Base-by-base conservation (phyloP, 2,888 invertebrate species). In the Sinodicranocentrus sp. region DNA sequence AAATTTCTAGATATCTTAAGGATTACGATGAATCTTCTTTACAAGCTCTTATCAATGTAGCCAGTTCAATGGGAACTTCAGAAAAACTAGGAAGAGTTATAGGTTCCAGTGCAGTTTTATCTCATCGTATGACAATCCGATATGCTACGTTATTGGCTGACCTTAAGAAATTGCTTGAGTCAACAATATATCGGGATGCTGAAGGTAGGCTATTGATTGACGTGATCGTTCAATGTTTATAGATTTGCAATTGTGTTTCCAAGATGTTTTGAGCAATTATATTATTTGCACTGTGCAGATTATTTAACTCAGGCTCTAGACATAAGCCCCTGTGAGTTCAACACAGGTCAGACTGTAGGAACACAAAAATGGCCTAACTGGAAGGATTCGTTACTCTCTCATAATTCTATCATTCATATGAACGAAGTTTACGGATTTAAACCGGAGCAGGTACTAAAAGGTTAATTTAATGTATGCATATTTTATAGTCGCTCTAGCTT, bases 91-190 rank as follows among this genome's bases (percentile, higher is more conserved):
- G 54, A 17, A 25, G n/a, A 19, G 1, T 71, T 0, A 33, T 71
- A 33, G 71, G 71, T 13, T 33, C 28, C 1, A 71, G 71, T 54
- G 28, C 28, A 2, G 33, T 71, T 17, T 15, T 71, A 3, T n/a
- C 28, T 33, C 71, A 71, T n/a, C 57, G 19, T 17, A 71, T 71
- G 71, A 71, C 33, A 1, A 1, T 13, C 44, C 48, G 71, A 3
- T 71, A 52, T 21, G 25, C n/a, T 13, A 19, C 5, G 1, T 10
- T 28, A 0, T 15, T 26, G 2, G 15, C 26, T n/a, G 10, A 71
- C 10, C 21, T 71, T 0, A 43, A 57, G 15, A 33, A 26, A 0
- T 21, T 71, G 5, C 19, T 54, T 19, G 15, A 2, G n/a, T 68
- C 68, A 6, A 21, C 43, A 21, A 44, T 6, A n/a, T 67, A 67